These are phyloP conservation scores for Caretta caretta DNA, from an alignment of 2,113 vertebrate genomes.

Conservation along the genomic window DNA sequence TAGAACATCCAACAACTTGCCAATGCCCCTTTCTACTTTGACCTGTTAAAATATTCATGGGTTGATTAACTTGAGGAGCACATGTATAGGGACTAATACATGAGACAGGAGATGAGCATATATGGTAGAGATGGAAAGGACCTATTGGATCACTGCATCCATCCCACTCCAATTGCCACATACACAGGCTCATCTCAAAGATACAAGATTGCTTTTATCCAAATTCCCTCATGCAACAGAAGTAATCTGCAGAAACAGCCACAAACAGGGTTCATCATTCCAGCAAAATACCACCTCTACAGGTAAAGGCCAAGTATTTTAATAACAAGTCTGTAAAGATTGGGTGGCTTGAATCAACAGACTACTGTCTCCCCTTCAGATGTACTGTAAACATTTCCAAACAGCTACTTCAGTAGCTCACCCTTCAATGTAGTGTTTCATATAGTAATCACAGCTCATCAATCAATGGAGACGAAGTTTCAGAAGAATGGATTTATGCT, in stretches of 20 bases:
- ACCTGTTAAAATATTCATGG: background rate
- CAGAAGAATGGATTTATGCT: background rate
- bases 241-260: background rate
- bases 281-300: rapidly evolving
- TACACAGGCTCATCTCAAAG: background rate
- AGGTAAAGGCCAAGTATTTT: rapidly evolving
- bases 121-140: background rate
- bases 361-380: background rate
- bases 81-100: background rate
- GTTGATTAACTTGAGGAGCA: background rate
- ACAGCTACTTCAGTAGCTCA: background rate
- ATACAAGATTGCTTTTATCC: background rate
- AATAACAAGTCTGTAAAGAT: rapidly evolving
- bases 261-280: background rate
- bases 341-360: background rate
- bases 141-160: background rate
- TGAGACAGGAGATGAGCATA: background rate
- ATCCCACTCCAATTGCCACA: background rate
- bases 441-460: rapidly evolving
- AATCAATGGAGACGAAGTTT: background rate
- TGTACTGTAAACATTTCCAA: background rate
- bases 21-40: rapidly evolving
- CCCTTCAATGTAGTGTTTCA: background rate
- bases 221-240: rapidly evolving
- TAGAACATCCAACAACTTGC: rapidly evolving